Evolutionary conservation across 2,797 vertebrate species (phyloP).

Genomic region (Clarias pachynema): DNA sequence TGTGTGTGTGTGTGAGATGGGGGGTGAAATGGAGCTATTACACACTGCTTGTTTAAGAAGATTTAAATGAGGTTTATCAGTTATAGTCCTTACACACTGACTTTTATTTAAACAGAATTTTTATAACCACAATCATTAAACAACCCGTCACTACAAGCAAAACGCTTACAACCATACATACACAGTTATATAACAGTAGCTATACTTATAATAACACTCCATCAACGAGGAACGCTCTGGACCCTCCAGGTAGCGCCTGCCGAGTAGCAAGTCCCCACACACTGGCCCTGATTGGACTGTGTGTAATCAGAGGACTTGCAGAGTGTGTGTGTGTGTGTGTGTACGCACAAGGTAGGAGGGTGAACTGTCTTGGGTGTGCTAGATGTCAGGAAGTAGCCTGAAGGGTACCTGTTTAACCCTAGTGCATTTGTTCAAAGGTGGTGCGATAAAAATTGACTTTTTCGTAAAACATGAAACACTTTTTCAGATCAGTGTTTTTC

Average conservation of each 20-base stretch:
- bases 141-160: background rate
- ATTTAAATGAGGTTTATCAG: background rate
- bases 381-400: background rate
- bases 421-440: background rate
- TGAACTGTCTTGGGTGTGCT: background rate
- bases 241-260: conserved; percentile 51
- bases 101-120: too few relatives aligned
- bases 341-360: background rate
- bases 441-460: too few relatives aligned
- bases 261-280: conserved; percentile 56
- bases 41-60: background rate
- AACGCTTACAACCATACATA: background rate
- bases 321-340: background rate
- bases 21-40: too few relatives aligned
- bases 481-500: background rate
- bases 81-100: background rate
- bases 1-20: background rate
- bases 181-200: conserved; percentile 6
- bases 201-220: conserved; percentile 49
- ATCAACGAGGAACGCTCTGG: conserved; percentile 57
- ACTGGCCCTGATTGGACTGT: conserved; percentile 55
- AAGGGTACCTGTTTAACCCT: background rate
- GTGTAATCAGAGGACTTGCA: conserved; percentile 53
- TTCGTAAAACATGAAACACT: background rate
- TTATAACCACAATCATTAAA: too few relatives aligned